Evolutionary conservation across 2,113 vertebrate genomes (phyloP), one percentile per base, ranked within the genome.

Genomic region (Tragelaphus buxtoni): DNA sequence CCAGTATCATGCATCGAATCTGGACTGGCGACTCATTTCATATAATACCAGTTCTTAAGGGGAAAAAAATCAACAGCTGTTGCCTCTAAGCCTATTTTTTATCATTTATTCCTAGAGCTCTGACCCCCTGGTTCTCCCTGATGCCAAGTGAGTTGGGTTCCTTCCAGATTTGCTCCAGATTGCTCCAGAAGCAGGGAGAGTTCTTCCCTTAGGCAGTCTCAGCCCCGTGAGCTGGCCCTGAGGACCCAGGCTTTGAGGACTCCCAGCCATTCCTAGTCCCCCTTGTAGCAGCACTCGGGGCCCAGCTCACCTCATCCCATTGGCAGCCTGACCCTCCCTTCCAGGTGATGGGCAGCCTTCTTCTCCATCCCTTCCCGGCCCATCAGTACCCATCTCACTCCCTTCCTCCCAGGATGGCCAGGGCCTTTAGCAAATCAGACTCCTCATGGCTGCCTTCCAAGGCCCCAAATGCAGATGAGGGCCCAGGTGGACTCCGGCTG

Each of bases 261-360:
- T 18, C 42, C 9, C 28, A 35, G 1, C 63, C 14, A 14, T 42
- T 85, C 82, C 16, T 18, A 3, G 14, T n/a, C 10, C 24, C 3
- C 47, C 39, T 79, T 35, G 42, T 18, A 12, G 10, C 45, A 65
- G 26, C 13, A 8, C 56, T 28, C 0, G 18, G 35, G 35, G 22
- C 8, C 35, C 45, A 0, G 0, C 24, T 80, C 51, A 11, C 9
- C 35, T 58, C 5, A 14, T 4, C 28, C 22, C 22, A 17, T 12
- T 32, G 7, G 26, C 49, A 42, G 11, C 39, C 55, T 87, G 45
- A 20, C 20, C 20, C 28, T 82, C 56, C n/a, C 61, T 90, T 30
- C 55, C 56, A 39, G 24, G 56, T 60, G 32, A 90, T 6, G 32
- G 8, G 45, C 53, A 45, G 30, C 9, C 24, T 90, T 55, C 90